These are phyloP conservation scores for Tineola bisselliella DNA, from an alignment of 2,888 invertebrate species.

Conservation along the genomic window DNA sequence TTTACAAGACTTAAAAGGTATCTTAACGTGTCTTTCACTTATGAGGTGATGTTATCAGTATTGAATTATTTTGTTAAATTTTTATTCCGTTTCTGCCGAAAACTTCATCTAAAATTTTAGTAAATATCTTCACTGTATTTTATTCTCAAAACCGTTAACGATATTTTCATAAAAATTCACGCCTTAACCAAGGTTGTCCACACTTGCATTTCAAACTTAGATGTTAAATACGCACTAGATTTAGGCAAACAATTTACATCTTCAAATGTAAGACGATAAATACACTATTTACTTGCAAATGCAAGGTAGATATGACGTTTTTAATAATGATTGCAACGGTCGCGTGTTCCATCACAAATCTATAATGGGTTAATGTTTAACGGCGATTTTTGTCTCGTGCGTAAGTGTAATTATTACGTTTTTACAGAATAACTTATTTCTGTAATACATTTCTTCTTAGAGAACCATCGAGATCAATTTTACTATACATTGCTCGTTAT, in stretches of 20 bases:
- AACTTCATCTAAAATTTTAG: no score
- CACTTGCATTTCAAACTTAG: slow-evolving; percentile 8
- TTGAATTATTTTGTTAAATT: no score
- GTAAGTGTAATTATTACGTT: background rate
- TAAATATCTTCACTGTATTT: no score
- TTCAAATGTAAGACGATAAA: background rate
- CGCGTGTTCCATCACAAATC: background rate
- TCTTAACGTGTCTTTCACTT: no score
- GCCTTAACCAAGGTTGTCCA: background rate
- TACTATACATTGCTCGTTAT: background rate
- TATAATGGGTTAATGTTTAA: background rate
- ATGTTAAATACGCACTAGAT: background rate
- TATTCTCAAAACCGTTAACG: no score
- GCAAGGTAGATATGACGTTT: background rate
- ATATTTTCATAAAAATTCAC: no score
- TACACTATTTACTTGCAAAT: background rate
- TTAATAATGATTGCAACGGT: background rate
- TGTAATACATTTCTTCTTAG: background rate
- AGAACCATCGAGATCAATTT: background rate
- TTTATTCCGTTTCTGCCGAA: no score
- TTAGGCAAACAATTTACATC: background rate
- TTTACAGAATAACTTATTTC: background rate
- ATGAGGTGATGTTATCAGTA: no score
- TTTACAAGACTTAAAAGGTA: no score
- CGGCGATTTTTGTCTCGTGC: slow-evolving; percentile 6